phyloP scores from a whole-genome alignment of 2,113 vertebrate genomes.

The Marcusenius ussheri region DNA sequence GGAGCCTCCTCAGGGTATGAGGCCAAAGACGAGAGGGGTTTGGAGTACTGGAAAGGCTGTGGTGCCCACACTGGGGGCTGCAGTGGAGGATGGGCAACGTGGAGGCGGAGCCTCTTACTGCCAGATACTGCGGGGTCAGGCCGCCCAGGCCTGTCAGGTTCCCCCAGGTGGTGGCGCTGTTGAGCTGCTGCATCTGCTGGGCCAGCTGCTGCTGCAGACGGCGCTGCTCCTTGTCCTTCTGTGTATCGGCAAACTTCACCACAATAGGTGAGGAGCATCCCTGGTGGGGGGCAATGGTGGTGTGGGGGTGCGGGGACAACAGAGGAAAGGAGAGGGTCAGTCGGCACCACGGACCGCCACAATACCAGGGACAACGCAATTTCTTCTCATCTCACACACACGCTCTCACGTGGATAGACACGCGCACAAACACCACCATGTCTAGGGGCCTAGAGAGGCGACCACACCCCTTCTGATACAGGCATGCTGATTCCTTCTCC shows the following conservation, averaged over 20 bases:
- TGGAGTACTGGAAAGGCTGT: not conserved
- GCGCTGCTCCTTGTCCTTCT: conserved; percentile 94
- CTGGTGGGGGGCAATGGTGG: conserved; percentile 55
- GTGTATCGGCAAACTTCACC: conserved; percentile 93
- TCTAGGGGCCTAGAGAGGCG: not conserved
- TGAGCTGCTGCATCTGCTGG: conserved; percentile 96
- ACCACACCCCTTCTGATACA: not conserved
- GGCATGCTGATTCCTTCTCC: not conserved
- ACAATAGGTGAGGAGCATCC: conserved; percentile 94
- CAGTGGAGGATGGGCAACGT: not conserved
- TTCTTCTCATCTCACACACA: not conserved
- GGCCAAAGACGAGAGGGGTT: not conserved
- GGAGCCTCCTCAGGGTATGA: not conserved
- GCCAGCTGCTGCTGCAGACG: conserved; percentile 92
- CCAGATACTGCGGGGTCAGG: conserved; percentile 89
- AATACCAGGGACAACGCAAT: too few relatives aligned
- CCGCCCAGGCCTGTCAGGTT: conserved; percentile 86
- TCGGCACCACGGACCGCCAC: not conserved
- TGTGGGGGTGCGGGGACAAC: conserved; percentile 19
- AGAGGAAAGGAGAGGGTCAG: conserved; percentile 19
- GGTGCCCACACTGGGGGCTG: not conserved
- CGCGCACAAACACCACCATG: not conserved
- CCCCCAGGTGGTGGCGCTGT: conserved; percentile 92
- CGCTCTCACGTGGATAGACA: not conserved
- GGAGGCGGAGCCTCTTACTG: conserved; percentile 67